Conservation (phyloP, 2,113 vertebrate species). For the Ammodytes marinus region DNA sequence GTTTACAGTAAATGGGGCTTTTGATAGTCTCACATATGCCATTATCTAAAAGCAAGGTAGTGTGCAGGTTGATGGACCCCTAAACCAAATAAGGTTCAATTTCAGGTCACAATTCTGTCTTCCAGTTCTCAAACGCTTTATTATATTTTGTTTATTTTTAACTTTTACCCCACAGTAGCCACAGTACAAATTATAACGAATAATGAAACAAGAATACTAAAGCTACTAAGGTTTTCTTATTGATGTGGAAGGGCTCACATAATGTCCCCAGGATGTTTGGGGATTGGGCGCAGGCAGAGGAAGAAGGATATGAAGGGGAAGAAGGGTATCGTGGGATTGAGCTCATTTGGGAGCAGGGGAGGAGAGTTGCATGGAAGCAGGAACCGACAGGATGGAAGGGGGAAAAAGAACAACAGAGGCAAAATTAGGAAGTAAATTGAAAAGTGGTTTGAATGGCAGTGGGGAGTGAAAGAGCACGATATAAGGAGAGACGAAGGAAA, state of each 20-base stretch:
- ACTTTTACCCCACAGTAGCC: too few species aligned
- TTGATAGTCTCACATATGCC: background rate
- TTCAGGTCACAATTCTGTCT: background rate
- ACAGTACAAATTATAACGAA: slow-evolving; percentile 11
- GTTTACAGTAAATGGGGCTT: background rate
- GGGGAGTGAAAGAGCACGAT: slow-evolving; percentile 5
- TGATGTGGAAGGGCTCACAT: background rate
- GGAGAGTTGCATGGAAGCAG: background rate
- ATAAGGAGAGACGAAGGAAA: slow-evolving; percentile 37
- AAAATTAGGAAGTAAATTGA: background rate
- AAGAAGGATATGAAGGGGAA: background rate
- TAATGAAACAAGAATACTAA: slow-evolving; percentile 21
- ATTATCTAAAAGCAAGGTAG: background rate
- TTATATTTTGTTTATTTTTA: too few species aligned
- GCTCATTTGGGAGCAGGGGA: slow-evolving; percentile 11
- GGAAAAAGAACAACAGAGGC: background rate
- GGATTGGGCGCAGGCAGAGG: slow-evolving; percentile 19
- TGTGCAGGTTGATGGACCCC: background rate
- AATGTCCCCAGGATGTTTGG: slow-evolving; percentile 30
- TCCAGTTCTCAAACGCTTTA: background rate
- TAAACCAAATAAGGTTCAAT: slow-evolving; percentile 26
- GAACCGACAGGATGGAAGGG: background rate
- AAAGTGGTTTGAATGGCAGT: background rate
- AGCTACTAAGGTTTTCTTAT: background rate
- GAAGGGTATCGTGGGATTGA: slow-evolving; percentile 12